Conservation (phyloP, 1,140 invertebrate species). For the Brachionus plicatilis region DNA sequence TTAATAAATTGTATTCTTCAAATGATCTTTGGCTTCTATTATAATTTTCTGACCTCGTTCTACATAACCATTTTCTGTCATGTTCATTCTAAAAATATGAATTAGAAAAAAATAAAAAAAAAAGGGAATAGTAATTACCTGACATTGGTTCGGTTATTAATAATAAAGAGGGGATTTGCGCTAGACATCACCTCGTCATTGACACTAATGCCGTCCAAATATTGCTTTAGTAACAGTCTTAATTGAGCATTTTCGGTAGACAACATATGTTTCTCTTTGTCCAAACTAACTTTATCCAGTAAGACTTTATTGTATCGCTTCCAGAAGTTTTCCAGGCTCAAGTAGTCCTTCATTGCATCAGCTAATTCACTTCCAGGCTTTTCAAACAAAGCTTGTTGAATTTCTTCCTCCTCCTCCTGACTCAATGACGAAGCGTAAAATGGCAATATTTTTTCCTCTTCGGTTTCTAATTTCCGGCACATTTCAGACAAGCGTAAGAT, state of each 20-base stretch:
- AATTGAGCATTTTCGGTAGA: constrained; percentile 53
- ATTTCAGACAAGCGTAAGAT: constrained; percentile 53
- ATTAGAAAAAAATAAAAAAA: neutral
- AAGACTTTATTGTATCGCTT: constrained; percentile 56
- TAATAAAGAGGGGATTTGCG: constrained; percentile 54
- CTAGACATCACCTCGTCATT: constrained; percentile 54
- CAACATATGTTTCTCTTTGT: constrained; percentile 52
- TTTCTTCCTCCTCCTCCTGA: constrained; percentile 52
- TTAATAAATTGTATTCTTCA: constrained; percentile 37
- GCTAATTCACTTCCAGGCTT: constrained; percentile 49
- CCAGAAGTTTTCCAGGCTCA: constrained; percentile 55
- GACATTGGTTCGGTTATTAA: constrained; percentile 46
- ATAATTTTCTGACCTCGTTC: neutral
- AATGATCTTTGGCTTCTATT: constrained; percentile 35
- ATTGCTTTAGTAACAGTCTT: constrained; percentile 54
- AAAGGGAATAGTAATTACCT: neutral
- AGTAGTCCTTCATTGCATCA: constrained; percentile 34
- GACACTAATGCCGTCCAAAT: constrained; percentile 56
- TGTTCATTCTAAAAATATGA: neutral
- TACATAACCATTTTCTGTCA: neutral
- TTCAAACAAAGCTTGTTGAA: constrained; percentile 49
- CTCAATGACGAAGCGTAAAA: constrained; percentile 55
- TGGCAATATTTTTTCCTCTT: constrained; percentile 58
- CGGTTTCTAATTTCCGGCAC: constrained; percentile 56
- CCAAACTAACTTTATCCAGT: constrained; percentile 53